Evolutionary conservation across 2,797 vertebrate genomes (phyloP).

Genomic region (Poliocrania exsul): DNA sequence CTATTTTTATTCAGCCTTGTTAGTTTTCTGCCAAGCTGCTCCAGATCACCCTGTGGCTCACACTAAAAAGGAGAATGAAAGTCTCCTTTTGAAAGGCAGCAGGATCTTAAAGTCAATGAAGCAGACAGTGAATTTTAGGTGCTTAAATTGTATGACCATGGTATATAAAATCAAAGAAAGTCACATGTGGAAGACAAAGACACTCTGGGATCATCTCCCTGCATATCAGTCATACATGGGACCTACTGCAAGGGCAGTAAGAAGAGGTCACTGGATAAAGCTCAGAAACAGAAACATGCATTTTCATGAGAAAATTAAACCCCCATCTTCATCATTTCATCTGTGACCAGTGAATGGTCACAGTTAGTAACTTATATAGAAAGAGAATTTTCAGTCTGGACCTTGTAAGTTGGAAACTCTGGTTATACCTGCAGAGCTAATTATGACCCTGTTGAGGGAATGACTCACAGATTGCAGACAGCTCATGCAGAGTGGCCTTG

Average conservation of each 20-base stretch:
- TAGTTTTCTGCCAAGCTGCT: not conserved
- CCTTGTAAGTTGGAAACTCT: not conserved
- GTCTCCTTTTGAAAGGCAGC: not conserved
- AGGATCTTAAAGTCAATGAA: not conserved
- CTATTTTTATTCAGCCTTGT: not conserved
- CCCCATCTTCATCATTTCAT: rapidly evolving
- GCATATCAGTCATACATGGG: rapidly evolving
- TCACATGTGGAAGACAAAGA: not conserved
- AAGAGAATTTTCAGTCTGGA: not conserved
- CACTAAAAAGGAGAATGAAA: not conserved
- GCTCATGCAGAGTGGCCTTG: rapidly evolving
- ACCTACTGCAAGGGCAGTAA: not conserved
- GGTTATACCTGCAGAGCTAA: not conserved
- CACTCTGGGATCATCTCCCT: too few relatives aligned
- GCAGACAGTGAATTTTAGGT: not conserved
- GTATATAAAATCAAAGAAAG: not conserved
- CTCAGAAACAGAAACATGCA: rapidly evolving
- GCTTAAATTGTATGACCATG: not conserved
- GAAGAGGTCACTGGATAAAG: not conserved
- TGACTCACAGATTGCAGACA: not conserved
- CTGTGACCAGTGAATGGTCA: not conserved
- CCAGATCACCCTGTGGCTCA: not conserved
- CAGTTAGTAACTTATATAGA: not conserved
- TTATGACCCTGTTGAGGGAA: rapidly evolving
- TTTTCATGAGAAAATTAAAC: not conserved